Base-by-base conservation (phyloP, 2,888 invertebrate species). In the Zeuzera pyrina region DNA sequence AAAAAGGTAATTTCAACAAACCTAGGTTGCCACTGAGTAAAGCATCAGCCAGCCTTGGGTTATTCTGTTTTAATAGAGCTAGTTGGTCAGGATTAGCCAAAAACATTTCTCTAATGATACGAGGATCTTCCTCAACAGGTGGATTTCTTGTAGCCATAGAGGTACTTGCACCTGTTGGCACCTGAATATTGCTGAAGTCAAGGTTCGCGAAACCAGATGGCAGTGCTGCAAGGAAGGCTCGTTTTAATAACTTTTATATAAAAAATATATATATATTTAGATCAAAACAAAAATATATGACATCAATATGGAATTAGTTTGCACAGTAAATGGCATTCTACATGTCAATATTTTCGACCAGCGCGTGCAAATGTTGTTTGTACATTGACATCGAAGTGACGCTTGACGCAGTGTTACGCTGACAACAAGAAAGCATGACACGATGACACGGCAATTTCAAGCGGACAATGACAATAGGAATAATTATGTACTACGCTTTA, bases 21-120 rank as follows among this genome's bases (percentile, higher is more conserved):
- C 91, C 92, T 45, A 93, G 85, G 66, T 91, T 91, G 14, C 94
- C 95, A 50, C 91, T 93, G 1, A 93, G 84, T 14, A 97, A 73
- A 11, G 98, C 97, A 66, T 97, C 97, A 6, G 97, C 97, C 36
- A 98, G 76, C 44, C 91, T 86, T 3, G 97, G 94, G 83, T 98
- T 98, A 57, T 97, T 94, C 66, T 97, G 96, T 62, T 95, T 94
- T 4, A 98, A 81, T 36, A 97, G 67, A 1, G 97, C 92, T 34
- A 97, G 74, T 61, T 97, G 94, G 59, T 95, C 94, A 0, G 97
- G 97, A 72, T 95, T 95, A 15, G 91, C 90, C 25, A 95, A 69
- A 51, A 96, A 91, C 91, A 94, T 92, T 55, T 95, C 92, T 42
- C 93, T 85, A 33, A 96, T 93, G 52, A 90, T 86, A 11, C 89